These are phyloP conservation scores for Leptonema lineaticorne DNA, from an alignment of 1,140 invertebrate genomes.

Conservation along the genomic window DNA sequence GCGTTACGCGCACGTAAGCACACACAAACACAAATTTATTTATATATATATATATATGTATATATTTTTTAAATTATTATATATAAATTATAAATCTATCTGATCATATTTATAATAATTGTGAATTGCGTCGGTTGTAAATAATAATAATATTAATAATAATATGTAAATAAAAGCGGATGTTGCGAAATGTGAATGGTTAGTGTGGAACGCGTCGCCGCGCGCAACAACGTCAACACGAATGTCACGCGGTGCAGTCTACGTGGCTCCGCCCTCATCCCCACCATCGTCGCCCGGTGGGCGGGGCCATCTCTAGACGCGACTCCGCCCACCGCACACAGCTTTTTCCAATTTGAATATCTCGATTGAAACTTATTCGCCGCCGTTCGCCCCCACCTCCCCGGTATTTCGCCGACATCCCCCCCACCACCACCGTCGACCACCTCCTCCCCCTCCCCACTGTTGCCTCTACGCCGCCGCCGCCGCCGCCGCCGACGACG, in stretches of 20 bases:
- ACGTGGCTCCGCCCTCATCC: slow-evolving; percentile 9
- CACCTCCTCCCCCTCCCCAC: too few species aligned
- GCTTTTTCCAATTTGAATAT: slow-evolving; percentile 18
- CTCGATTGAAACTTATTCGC: slow-evolving; percentile 4
- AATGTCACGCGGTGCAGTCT: slow-evolving; percentile 22
- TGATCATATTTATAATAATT: too few species aligned
- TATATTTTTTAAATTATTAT: too few species aligned
- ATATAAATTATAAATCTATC: too few species aligned
- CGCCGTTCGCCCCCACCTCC: not conserved
- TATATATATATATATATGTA: too few species aligned
- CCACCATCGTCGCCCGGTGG: not conserved
- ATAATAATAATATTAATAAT: too few species aligned
- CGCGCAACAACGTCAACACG: slow-evolving; percentile 31
- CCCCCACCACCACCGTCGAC: too few species aligned
- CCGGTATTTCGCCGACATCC: too few species aligned
- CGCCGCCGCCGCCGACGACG: too few species aligned
- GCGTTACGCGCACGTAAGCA: not conserved
- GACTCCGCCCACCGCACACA: not conserved
- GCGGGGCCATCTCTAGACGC: not conserved
- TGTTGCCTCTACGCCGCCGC: not conserved
- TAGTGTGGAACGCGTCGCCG: not conserved
- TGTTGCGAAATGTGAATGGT: not conserved
- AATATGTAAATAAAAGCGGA: too few species aligned
- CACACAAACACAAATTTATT: too few species aligned
- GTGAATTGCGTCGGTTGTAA: too few species aligned